Evolutionary conservation across 2,113 vertebrate species (phyloP).

Genomic region (Stegastes partitus): DNA sequence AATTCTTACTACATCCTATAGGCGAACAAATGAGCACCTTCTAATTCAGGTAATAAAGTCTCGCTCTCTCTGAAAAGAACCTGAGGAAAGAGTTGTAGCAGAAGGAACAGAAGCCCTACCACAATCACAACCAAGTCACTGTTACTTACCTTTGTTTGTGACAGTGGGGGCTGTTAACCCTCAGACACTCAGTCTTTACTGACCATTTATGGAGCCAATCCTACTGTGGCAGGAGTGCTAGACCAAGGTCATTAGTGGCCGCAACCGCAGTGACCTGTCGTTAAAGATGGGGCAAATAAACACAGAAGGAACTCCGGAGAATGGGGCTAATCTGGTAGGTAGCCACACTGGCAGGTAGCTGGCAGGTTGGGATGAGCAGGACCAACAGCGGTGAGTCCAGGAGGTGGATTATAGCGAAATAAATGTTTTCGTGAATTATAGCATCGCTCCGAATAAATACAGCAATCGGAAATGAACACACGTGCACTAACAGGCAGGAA

Average conservation of each 20-base stretch:
- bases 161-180: constrained; percentile 72
- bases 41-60: constrained; percentile 51
- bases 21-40: constrained; percentile 47
- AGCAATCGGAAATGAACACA: constrained; percentile 17
- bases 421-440: constrained; percentile 13
- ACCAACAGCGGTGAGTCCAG: background rate
- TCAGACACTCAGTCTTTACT: constrained; percentile 69
- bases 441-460: constrained; percentile 10
- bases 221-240: constrained; percentile 71
- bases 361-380: constrained; percentile 29
- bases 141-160: constrained; percentile 82
- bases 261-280: constrained; percentile 69
- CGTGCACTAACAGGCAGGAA: constrained; percentile 6
- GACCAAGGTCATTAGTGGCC: constrained; percentile 81
- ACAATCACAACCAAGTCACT: constrained; percentile 69
- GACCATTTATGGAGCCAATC: constrained; percentile 79
- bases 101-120: constrained; percentile 49
- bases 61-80: constrained; percentile 39
- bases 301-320: constrained; percentile 71
- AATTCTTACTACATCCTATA: constrained; percentile 11
- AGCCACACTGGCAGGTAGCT: constrained; percentile 57
- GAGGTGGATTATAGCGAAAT: background rate
- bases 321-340: constrained; percentile 72
- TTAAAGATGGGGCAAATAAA: constrained; percentile 80
- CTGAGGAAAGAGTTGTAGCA: constrained; percentile 31